Conservation (phyloP, 2,797 vertebrate species). For the Sebastes variabilis region DNA sequence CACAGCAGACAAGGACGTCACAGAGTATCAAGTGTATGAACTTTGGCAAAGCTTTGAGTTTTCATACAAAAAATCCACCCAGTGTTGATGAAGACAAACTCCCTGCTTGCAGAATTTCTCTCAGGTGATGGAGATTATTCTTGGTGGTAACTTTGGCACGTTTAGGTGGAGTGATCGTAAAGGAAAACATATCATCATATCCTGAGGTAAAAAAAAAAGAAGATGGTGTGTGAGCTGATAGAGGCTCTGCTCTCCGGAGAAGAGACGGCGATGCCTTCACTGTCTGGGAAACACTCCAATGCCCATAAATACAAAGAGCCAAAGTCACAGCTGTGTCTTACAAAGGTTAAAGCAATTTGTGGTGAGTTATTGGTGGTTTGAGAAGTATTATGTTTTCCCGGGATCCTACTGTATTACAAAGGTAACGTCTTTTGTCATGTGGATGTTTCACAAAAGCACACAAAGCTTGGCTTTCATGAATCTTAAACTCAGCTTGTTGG, state of each 20-base stretch:
- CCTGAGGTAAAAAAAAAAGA: neutral
- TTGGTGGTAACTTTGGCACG: neutral
- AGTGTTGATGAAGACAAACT: neutral
- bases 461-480: neutral
- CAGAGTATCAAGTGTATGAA: neutral
- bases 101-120: neutral
- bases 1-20: neutral
- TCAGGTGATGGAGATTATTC: neutral
- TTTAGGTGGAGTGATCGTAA: neutral
- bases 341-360: slow-evolving; percentile 36
- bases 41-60: neutral
- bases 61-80: neutral
- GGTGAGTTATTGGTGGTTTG: slow-evolving; percentile 9
- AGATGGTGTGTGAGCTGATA: neutral
- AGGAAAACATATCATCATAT: neutral
- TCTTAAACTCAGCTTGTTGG: neutral
- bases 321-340: slow-evolving; percentile 19
- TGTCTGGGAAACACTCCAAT: slow-evolving; percentile 27
- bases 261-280: neutral
- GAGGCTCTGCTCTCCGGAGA: neutral
- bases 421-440: neutral
- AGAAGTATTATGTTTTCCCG: neutral
- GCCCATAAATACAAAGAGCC: slow-evolving; percentile 28
- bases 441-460: slow-evolving; percentile 1
- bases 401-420: neutral